Evolutionary conservation across 2,888 invertebrate genomes (phyloP).

Genomic region (Laspeyria flexula): DNA sequence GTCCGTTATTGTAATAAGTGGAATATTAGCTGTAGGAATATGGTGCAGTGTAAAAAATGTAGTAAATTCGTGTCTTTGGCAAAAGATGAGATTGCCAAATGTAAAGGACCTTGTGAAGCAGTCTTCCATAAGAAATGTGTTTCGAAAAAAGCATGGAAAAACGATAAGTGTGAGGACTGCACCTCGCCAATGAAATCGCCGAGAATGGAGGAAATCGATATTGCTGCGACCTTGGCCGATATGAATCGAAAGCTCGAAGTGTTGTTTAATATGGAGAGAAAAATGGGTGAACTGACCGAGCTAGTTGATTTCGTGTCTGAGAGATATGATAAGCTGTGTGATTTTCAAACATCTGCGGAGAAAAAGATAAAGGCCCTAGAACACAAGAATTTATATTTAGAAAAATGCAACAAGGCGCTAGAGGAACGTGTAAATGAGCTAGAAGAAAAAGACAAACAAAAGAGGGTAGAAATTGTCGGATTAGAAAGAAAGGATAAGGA

Average conservation of each 20-base stretch:
- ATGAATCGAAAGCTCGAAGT: no score
- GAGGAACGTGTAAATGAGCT: background rate
- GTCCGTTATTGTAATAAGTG: background rate
- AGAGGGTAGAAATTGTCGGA: background rate
- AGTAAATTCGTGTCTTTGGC: background rate
- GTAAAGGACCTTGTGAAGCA: conserved; percentile 4
- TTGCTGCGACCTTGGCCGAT: no score
- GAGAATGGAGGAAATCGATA: no score
- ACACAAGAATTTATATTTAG: conserved; percentile 6
- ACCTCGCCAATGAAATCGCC: no score
- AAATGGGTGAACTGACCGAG: conserved; percentile 1
- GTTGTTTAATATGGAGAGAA: background rate
- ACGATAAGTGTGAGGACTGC: no score
- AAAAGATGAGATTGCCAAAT: conserved; percentile 4
- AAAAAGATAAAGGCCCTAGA: conserved; percentile 1
- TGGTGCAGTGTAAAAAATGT: conserved; percentile 8
- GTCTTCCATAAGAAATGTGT: conserved; percentile 10
- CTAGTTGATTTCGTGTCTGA: conserved; percentile 13
- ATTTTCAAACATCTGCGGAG: background rate
- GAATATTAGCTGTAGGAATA: background rate
- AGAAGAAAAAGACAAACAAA: background rate
- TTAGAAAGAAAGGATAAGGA: conserved; percentile 7
- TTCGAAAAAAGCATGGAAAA: no score
- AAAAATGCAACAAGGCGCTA: conserved; percentile 7
- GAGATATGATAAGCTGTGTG: conserved; percentile 6